These are phyloP conservation scores for Ecliptopera silaceata DNA, from an alignment of 2,888 invertebrate genomes.

Conservation along the genomic window DNA sequence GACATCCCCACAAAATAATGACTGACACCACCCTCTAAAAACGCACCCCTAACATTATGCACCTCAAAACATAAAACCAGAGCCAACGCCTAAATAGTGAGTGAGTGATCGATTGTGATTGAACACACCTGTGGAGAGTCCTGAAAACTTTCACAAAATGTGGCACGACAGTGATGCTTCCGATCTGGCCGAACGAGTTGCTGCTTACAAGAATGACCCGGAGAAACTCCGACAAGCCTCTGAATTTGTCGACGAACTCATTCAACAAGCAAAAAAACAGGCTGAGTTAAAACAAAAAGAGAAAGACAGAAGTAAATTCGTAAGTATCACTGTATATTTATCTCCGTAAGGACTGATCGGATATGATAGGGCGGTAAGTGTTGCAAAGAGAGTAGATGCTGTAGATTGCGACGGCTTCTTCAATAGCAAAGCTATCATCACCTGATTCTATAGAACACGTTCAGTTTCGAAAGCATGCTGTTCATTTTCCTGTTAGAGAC, in stretches of 20 bases:
- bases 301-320: constrained; percentile 83
- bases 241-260: constrained; percentile 84
- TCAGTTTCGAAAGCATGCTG: constrained; percentile 47
- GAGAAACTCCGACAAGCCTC: constrained; percentile 82
- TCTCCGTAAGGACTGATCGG: constrained; percentile 70
- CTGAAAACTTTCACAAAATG: constrained; percentile 52
- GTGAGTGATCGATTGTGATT: constrained; percentile 12
- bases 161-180: constrained; percentile 67
- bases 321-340: constrained; percentile 81
- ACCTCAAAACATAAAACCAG: constrained; percentile 39
- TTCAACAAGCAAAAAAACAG: constrained; percentile 84
- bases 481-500: constrained; percentile 37
- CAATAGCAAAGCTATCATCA: constrained; percentile 57
- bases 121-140: constrained; percentile 22
- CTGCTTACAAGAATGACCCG: constrained; percentile 83
- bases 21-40: constrained; percentile 54
- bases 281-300: constrained; percentile 82
- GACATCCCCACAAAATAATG: constrained; percentile 42
- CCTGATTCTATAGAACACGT: constrained; percentile 26
- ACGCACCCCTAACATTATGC: constrained; percentile 40
- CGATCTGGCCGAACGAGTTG: constrained; percentile 75
- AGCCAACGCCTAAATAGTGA: constrained; percentile 15
- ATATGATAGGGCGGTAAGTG: constrained; percentile 81
- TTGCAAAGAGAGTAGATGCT: constrained; percentile 62
- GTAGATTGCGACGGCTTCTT: constrained; percentile 71